phyloP scores from a whole-genome alignment of 2,797 vertebrate genomes.

The Halcyon smyrnensis region DNA sequence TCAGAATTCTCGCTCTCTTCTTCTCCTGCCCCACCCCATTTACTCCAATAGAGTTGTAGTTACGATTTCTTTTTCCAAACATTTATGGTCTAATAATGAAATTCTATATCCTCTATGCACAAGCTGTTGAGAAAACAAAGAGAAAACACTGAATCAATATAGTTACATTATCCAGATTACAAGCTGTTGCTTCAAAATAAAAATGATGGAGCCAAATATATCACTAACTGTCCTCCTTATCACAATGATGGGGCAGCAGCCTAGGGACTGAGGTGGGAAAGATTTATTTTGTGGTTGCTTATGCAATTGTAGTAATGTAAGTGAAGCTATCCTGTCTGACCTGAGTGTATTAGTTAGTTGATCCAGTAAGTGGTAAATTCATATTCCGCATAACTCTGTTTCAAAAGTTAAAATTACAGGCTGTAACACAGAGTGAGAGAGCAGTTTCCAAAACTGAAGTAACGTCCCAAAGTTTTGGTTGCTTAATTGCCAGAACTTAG shows the following conservation, averaged over 20 bases:
- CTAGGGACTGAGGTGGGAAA: background rate
- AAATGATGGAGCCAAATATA: background rate
- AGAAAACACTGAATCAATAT: too few relatives aligned
- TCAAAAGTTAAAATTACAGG: background rate
- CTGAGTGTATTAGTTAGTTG: background rate
- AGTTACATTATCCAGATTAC: background rate
- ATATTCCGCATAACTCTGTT: background rate
- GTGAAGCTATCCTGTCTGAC: background rate
- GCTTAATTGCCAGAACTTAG: background rate
- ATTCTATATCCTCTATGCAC: background rate
- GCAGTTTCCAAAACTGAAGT: background rate
- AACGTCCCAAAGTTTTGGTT: background rate
- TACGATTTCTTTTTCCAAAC: background rate
- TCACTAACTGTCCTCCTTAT: background rate
- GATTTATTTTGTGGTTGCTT: background rate
- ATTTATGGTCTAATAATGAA: background rate
- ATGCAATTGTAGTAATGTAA: background rate
- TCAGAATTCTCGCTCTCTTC: background rate
- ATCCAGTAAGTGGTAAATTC: background rate
- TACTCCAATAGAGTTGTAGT: background rate
- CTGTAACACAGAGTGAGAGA: background rate
- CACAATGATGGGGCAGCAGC: too few relatives aligned
- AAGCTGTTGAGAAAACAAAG: background rate
- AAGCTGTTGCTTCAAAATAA: background rate
- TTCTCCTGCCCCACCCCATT: too few relatives aligned